Evolutionary conservation across 2,888 invertebrate species (phyloP).

Genomic region (Tortricodes alternella): DNA sequence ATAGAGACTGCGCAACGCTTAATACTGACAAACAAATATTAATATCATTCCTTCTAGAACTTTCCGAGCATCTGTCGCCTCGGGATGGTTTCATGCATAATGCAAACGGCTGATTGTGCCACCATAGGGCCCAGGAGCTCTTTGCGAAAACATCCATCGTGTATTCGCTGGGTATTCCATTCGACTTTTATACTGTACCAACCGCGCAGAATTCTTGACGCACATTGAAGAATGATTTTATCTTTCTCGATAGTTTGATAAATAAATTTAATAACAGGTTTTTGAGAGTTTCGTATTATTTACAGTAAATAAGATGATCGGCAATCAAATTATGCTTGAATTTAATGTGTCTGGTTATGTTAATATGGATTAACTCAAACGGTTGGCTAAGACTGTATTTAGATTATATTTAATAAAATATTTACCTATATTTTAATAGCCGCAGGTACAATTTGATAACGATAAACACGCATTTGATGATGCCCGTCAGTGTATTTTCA

Average conservation of each 20-base stretch:
- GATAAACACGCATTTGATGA: too few species aligned
- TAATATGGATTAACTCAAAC: too few species aligned
- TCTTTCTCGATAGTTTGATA: conserved; percentile 5
- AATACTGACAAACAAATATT: conserved; percentile 54
- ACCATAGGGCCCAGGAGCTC: conserved; percentile 58
- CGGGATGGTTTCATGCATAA: conserved; percentile 75
- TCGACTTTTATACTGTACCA: conserved; percentile 29
- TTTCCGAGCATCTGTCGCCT: conserved; percentile 60
- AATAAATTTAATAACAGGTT: neutral
- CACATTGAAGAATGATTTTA: conserved; percentile 16
- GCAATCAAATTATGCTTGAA: too few species aligned
- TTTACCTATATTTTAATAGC: too few species aligned
- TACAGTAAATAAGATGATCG: too few species aligned
- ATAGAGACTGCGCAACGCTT: conserved; percentile 26
- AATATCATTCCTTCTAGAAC: conserved; percentile 35
- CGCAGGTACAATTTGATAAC: too few species aligned
- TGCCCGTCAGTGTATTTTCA: too few species aligned
- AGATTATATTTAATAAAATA: too few species aligned
- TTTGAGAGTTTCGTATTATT: neutral
- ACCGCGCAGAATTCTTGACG: conserved; percentile 13
- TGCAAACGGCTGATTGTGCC: conserved; percentile 76
- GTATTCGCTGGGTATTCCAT: conserved; percentile 52
- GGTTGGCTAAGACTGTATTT: too few species aligned
- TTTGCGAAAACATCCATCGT: conserved; percentile 65
- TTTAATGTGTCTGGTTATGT: too few species aligned